Evolutionary conservation across 2,888 invertebrate genomes (phyloP), one percentile per base, ranked within the genome.

Genomic region (Augiades crinisus): DNA sequence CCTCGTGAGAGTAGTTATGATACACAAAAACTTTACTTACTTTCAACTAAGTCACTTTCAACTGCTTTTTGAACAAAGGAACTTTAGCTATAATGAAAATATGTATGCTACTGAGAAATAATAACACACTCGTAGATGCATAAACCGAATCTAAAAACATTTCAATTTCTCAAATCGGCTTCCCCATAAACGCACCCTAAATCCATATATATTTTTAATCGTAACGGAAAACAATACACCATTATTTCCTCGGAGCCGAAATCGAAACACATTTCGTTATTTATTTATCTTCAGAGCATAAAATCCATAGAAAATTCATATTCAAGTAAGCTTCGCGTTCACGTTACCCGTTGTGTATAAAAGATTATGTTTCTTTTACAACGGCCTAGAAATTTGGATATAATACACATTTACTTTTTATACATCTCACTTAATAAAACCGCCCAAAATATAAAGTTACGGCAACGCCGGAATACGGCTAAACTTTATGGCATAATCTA

Each of bases 401-500:
- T 8, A 33, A 33, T 21, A 33, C 3, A 19, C 31, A 44, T 33
- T 44, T 33, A 8, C 19, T 30, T 44, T 43, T 44, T 44, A 33
- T 44, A 33, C 33, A 44, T 33, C 21, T 17, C 44, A 44, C 44
- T 44, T 21, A 44, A 33, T 44, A 44, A 43, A 44, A 33, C 33
- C 44, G 21, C 31, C 44, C 19, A 44, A 44, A 44, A 33, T 44
- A 33, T 44, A 44, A 31, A 33, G 33, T 44, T 19, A 44, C 44
- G 44, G 21, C 19, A 21, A 12, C 17, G 44, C 13, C 5, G 19
- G 21, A 64, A 68, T 65, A 60, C 58, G 61, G 57, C 43, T 44
- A 44, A 51, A 57, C 54, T 67, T 63, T 67, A 66, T 60, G 47
- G 55, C 52, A 57, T 59, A 56, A 60, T 65, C 59, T 55, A 57